Base-by-base conservation (phyloP, 2,888 invertebrate species). In the Pterostichus niger region DNA sequence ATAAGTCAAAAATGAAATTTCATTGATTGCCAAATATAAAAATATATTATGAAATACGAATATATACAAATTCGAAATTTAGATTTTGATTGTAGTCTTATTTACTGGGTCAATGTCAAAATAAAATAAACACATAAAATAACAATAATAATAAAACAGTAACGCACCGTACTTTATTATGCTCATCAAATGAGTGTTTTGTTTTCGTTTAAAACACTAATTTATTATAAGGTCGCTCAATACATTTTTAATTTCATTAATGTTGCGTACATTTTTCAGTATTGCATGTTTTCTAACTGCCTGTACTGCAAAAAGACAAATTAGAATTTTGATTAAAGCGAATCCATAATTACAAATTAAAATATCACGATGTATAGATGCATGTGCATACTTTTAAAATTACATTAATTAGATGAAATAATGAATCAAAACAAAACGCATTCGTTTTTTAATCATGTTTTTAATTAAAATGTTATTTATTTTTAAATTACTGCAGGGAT, bases 221-320 rank as follows among this genome's bases (percentile, higher is more conserved):
- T 24, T 24, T 24, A 24, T 24, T 24, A 44, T 17, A 15, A 17
- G 75, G 7, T 31, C 75, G 75, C 75, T 75, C 75, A 52, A 75
- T 75, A 71, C 11, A 44, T 52, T 75, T 75, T 75, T 75, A 75
- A 75, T 75, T 75, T 75, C 75, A 75, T 75, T 75, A 75, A 75
- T 75, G 75, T 52, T 33, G 75, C 31, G 46, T 31, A 71, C 17
- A 46, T 71, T 68, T 40, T 71, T 46, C 52, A 52, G 40, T 2
- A 5, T 75, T 75, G 75, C 75, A 75, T 75, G 75, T 75, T 52
- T 35, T 56, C 17, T 15, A 64, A n/a, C 24, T 52, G 15, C 0
- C 15, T 75, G 75, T 33, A 71, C 24, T 71, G 6, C n/a, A 10
- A 52, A 75, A 75, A 46, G 40, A 75, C 33, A 75, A 49, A 75